Percentiles rank a stretch among this genome's conserved stretches.
These are phyloP conservation scores for Todiramphus saurophagus DNA, from an alignment of 2,113 vertebrate genomes.

Conservation along the genomic window DNA sequence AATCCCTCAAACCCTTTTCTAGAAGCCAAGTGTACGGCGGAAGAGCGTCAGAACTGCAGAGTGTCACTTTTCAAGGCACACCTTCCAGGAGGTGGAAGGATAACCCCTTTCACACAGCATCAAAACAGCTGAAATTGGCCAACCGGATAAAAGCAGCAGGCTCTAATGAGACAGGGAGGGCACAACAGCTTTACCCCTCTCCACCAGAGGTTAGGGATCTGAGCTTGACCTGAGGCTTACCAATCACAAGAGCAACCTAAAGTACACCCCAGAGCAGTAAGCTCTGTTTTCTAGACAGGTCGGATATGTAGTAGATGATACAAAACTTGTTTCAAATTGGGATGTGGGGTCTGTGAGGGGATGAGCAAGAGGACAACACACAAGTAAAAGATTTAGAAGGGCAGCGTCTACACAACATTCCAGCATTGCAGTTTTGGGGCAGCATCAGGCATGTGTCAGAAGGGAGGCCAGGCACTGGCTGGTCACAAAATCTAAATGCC, in stretches of 20 bases:
- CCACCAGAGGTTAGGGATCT: background rate
- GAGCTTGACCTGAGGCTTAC: background rate
- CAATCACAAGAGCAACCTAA: background rate
- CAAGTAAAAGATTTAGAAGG: background rate
- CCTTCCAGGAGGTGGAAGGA: background rate
- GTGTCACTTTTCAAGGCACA: background rate
- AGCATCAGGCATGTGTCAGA: background rate
- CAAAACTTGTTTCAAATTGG: background rate
- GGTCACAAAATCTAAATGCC: background rate
- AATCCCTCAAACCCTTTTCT: background rate
- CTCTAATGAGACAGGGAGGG: background rate
- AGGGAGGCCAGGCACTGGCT: background rate
- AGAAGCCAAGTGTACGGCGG: background rate
- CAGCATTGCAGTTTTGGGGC: background rate
- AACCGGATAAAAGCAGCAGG: background rate
- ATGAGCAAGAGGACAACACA: background rate
- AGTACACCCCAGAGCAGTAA: background rate
- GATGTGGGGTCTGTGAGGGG: background rate
- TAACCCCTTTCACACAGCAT: background rate
- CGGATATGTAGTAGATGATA: background rate
- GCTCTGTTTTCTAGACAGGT: background rate
- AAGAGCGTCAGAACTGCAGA: background rate
- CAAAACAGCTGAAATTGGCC: background rate
- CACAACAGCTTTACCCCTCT: background rate
- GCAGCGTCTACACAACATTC: background rate